Percentiles rank a stretch among this genome's conserved stretches.
Conservation (phyloP, 1,140 invertebrate species). For the Calycopis cecrops region DNA sequence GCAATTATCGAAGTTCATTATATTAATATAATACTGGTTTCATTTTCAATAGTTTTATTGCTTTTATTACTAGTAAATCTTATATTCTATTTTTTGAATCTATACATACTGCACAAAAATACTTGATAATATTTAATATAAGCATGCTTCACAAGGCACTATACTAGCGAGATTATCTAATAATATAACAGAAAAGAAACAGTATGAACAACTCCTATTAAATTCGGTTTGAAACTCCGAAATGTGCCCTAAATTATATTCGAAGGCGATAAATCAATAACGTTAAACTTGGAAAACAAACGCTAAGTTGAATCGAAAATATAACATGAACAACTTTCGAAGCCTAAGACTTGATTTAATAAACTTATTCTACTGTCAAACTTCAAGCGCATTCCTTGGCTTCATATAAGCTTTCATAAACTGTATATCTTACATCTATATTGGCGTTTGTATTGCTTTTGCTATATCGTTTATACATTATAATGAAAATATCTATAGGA, state of each 20-base stretch:
- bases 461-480: neutral
- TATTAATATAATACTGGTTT: slow-evolving; percentile 15
- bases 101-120: slow-evolving; percentile 62
- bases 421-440: slow-evolving; percentile 45
- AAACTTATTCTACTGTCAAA: slow-evolving; percentile 16
- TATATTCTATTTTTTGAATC: slow-evolving; percentile 36
- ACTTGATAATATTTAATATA: slow-evolving; percentile 47
- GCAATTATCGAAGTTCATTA: neutral
- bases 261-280: slow-evolving; percentile 56
- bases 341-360: slow-evolving; percentile 29
- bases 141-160: slow-evolving; percentile 73
- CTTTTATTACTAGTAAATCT: slow-evolving; percentile 46
- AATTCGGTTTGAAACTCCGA: slow-evolving; percentile 68
- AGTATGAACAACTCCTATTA: slow-evolving; percentile 54
- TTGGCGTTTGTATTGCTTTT: slow-evolving; percentile 66
- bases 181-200: slow-evolving; percentile 35
- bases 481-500: slow-evolving; percentile 1
- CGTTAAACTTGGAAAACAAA: slow-evolving; percentile 40
- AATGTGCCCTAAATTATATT: slow-evolving; percentile 64
- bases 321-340: slow-evolving; percentile 17
- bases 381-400: neutral
- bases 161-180: slow-evolving; percentile 65
- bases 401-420: neutral
- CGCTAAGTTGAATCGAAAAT: slow-evolving; percentile 27
- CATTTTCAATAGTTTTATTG: slow-evolving; percentile 42